Percentiles rank a stretch among this genome's conserved stretches.
These are phyloP conservation scores for Agelastica alni DNA, from an alignment of 2,888 invertebrate species.

Conservation along the genomic window DNA sequence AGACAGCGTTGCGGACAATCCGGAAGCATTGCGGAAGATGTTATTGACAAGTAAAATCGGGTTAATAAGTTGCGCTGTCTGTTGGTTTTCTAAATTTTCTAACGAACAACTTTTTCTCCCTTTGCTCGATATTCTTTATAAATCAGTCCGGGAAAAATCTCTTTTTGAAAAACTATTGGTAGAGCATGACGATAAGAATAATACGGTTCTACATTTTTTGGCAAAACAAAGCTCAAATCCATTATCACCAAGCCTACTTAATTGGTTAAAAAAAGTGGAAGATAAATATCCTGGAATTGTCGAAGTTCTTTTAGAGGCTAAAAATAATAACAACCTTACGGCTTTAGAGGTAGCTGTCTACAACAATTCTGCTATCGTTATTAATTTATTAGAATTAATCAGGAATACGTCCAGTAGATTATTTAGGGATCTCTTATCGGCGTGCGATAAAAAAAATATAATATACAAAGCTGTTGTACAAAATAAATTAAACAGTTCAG, in stretches of 20 bases:
- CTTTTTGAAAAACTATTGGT: not conserved
- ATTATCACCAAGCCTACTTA: not conserved
- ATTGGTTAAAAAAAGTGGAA: slow-evolving; percentile 1
- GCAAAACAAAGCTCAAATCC: not conserved
- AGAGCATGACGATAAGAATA: not conserved
- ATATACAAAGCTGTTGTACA: slow-evolving; percentile 2
- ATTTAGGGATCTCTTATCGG: not conserved
- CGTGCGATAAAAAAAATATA: not conserved
- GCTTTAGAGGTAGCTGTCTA: slow-evolving; percentile 2
- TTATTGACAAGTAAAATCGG: not conserved
- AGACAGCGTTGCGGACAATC: not conserved
- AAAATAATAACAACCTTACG: not conserved
- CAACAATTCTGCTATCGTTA: not conserved
- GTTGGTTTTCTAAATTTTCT: too few species aligned
- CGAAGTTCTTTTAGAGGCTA: not conserved
- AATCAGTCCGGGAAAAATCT: too few species aligned
- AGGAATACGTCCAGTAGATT: not conserved
- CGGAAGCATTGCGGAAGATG: not conserved
- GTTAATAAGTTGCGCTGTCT: not conserved
- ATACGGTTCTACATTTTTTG: not conserved
- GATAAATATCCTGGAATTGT: not conserved
- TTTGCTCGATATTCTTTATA: too few species aligned
- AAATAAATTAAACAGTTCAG: not conserved
- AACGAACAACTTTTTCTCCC: too few species aligned
- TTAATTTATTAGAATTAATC: not conserved